These are phyloP conservation scores for Pluvialis apricaria DNA, from an alignment of 2,113 vertebrate species.

Conservation along the genomic window DNA sequence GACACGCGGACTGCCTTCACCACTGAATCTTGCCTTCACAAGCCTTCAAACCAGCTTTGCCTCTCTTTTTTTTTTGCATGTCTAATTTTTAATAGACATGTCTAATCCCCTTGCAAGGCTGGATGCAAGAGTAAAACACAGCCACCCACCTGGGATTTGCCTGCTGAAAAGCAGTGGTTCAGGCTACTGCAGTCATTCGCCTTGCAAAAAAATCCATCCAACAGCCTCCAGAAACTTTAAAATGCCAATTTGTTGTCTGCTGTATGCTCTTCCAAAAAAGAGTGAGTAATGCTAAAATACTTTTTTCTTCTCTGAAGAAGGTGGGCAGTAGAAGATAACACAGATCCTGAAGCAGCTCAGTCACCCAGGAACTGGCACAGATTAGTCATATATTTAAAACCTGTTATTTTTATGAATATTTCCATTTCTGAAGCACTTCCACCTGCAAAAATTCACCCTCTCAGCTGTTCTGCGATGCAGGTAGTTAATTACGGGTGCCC, in stretches of 20 bases:
- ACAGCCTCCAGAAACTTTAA: neutral
- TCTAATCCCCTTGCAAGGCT: fast-evolving
- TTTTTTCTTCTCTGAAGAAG: neutral
- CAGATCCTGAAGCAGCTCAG: neutral
- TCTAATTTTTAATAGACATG: neutral
- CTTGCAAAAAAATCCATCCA: neutral
- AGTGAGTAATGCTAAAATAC: neutral
- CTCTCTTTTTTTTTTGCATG: neutral
- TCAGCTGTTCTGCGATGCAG: neutral
- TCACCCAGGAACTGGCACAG: neutral
- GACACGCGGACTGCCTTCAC: fast-evolving
- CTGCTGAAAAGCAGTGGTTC: neutral
- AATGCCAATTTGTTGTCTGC: neutral
- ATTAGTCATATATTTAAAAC: neutral
- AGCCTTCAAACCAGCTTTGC: neutral
- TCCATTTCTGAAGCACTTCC: neutral
- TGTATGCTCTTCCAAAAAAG: neutral
- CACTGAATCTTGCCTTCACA: neutral
- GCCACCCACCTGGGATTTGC: neutral
- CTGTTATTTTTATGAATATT: neutral
- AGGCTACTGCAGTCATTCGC: neutral
- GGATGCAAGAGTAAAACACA: neutral
- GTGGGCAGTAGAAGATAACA: neutral
- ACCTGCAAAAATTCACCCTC: neutral
- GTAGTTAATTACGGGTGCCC: neutral